Conservation (phyloP, 2,797 vertebrate genomes). For the Sparidentex hasta region DNA sequence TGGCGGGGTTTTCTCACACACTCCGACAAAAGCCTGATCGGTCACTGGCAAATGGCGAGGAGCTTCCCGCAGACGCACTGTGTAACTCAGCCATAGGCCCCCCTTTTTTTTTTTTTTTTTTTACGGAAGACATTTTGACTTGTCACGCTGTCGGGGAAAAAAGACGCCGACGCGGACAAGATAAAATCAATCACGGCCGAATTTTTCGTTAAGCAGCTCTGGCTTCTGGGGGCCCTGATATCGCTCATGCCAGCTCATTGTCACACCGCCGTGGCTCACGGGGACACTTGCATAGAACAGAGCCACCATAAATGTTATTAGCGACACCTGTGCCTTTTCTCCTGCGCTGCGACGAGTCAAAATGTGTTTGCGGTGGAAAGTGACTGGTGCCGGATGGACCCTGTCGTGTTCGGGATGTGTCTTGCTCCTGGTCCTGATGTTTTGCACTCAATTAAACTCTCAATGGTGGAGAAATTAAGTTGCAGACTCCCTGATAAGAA, state of each 20-base stretch:
- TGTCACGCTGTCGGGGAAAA: neutral
- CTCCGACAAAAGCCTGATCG: neutral
- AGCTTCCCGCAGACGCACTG: neutral
- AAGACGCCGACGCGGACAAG: neutral
- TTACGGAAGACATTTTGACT: neutral
- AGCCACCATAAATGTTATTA: conserved; percentile 2
- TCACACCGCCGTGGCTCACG: conserved; percentile 21
- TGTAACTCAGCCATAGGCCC: neutral
- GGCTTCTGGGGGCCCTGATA: conserved; percentile 4
- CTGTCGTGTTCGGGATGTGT: neutral
- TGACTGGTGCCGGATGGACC: neutral
- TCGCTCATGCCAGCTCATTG: conserved; percentile 2
- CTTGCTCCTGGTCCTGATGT: neutral
- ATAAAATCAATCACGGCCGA: conserved; percentile 2
- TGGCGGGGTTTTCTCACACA: conserved; percentile 3
- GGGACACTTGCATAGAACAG: conserved; percentile 17
- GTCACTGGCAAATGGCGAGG: neutral
- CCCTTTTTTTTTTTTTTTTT: too few relatives aligned
- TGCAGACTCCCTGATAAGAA: neutral
- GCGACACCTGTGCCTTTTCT: conserved; percentile 11
- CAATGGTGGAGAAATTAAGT: neutral
- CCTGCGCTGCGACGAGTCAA: neutral
- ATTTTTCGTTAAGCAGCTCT: neutral
- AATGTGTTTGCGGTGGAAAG: conserved; percentile 10
- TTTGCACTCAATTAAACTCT: neutral